phyloP scores from a whole-genome alignment of 2,797 vertebrate species.

The Propithecus deckenii region DNA sequence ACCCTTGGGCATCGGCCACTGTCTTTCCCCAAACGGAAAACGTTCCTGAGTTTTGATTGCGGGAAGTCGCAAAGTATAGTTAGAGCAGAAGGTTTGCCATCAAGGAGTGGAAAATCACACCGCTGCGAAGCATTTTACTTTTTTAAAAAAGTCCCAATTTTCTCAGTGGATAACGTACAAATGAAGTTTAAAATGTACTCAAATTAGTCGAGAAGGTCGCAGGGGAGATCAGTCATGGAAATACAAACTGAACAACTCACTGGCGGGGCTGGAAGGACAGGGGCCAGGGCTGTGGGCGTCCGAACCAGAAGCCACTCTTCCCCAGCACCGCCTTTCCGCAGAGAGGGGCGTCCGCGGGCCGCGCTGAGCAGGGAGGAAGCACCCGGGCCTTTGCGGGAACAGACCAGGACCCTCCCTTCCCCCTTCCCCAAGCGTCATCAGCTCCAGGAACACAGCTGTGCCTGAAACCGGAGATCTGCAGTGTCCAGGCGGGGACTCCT shows the following conservation, averaged over 20 bases:
- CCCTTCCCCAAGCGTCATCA: background rate
- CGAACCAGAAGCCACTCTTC: background rate
- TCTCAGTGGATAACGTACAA: background rate
- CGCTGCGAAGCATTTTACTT: background rate
- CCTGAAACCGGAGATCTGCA: background rate
- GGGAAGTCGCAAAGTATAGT: background rate
- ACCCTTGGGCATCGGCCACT: rapidly evolving
- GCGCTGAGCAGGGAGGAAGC: rapidly evolving
- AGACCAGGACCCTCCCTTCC: background rate
- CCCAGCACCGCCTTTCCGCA: background rate
- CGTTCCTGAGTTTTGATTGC: background rate
- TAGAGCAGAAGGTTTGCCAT: background rate
- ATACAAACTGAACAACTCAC: background rate
- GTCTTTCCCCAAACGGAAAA: background rate
- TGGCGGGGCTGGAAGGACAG: background rate
- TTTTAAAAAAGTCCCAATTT: background rate
- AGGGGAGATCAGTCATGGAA: background rate
- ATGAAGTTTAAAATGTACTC: background rate
- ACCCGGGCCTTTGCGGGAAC: rapidly evolving
- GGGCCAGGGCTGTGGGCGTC: background rate
- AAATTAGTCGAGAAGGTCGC: background rate
- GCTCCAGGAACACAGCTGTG: background rate
- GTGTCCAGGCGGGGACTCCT: background rate
- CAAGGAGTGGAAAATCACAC: background rate
- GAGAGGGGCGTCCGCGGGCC: rapidly evolving